A percentile compares a stretch with the other conserved stretches of the same genome.
Evolutionary conservation across 2,888 invertebrate species (phyloP).

Genomic region (Sesia bembeciformis): DNA sequence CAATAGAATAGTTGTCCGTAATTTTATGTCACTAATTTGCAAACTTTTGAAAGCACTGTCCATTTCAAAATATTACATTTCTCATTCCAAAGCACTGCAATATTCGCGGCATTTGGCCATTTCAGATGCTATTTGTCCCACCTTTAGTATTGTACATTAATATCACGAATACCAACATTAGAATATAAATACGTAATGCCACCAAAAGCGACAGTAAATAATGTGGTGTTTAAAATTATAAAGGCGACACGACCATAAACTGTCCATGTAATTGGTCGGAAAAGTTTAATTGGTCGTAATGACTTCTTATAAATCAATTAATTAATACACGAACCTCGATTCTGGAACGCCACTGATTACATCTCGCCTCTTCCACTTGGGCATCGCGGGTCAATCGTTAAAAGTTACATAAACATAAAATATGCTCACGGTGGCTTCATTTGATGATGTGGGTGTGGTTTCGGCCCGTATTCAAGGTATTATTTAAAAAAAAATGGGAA

Average conservation of each 20-base stretch:
- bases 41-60: too few species aligned
- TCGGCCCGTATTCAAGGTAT: background rate
- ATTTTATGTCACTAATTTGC: too few species aligned
- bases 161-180: background rate
- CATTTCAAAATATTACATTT: too few species aligned
- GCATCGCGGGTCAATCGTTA: background rate
- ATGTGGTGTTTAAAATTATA: constrained; percentile 4
- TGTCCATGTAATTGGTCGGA: constrained; percentile 34
- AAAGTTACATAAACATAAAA: background rate
- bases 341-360: constrained; percentile 35
- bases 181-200: constrained; percentile 24
- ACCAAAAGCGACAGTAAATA: constrained; percentile 12
- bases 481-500: too few species aligned
- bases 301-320: constrained; percentile 54
- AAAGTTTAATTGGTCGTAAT: constrained; percentile 55
- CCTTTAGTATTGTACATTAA: too few species aligned
- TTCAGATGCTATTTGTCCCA: too few species aligned
- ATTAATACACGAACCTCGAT: constrained; percentile 27
- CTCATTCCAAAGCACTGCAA: too few species aligned
- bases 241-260: constrained; percentile 8
- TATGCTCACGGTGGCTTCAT: background rate
- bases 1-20: too few species aligned
- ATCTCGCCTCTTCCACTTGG: constrained; percentile 17
- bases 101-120: too few species aligned
- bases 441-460: background rate